These are phyloP conservation scores for Papilio polytes DNA, from an alignment of 1,140 invertebrate genomes.

Conservation along the genomic window DNA sequence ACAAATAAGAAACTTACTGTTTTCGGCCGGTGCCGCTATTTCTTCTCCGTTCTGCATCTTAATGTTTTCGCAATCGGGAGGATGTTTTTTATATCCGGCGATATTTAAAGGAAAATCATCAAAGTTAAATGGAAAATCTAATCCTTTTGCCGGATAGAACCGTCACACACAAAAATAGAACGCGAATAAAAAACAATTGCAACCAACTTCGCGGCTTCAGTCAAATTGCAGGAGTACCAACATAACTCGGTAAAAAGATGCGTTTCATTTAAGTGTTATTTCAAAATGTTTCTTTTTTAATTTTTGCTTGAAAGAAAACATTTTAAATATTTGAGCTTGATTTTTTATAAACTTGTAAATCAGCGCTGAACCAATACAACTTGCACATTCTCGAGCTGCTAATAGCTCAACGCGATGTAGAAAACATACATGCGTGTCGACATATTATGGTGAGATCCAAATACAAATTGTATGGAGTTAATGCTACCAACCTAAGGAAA, in stretches of 20 bases:
- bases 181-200: constrained; percentile 82
- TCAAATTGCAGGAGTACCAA: constrained; percentile 39
- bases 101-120: constrained; percentile 67
- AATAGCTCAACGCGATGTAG: too few species aligned
- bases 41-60: constrained; percentile 80
- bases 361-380: too few species aligned
- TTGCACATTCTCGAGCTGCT: too few species aligned
- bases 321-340: too few species aligned
- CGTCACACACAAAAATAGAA: constrained; percentile 83
- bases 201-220: constrained; percentile 65
- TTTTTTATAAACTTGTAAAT: too few species aligned
- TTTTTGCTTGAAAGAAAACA: too few species aligned
- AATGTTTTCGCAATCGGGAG: constrained; percentile 63
- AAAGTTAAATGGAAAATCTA: constrained; percentile 71
- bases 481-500: neutral
- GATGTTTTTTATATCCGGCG: constrained; percentile 55
- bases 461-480: too few species aligned
- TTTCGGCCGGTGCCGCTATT: constrained; percentile 62
- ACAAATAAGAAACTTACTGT: constrained; percentile 73
- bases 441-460: too few species aligned
- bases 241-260: constrained; percentile 31
- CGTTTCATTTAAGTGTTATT: constrained; percentile 20
- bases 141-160: constrained; percentile 69
- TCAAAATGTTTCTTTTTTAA: too few species aligned
- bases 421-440: too few species aligned